Evolutionary conservation across 2,113 vertebrate genomes (phyloP), one percentile per base, ranked within the genome.

Genomic region (Cheilinus undulatus): DNA sequence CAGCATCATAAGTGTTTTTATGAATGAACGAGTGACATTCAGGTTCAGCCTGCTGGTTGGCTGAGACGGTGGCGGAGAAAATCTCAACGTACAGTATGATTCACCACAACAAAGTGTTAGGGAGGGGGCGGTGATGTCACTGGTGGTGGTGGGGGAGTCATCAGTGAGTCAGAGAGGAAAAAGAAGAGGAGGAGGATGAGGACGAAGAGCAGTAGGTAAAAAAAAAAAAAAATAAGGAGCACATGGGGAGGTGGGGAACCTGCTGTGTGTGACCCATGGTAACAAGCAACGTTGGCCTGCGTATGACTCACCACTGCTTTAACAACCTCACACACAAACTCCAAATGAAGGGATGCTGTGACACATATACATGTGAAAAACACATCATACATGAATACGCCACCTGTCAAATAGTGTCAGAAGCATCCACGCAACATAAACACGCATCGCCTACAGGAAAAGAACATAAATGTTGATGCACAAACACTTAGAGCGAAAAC

Each of bases 231-330:
- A 78, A 63, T 63, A 38, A 40, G 26, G 45, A 60, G 53, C 36
- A 76, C 69, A 78, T 69, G 58, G 75, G 76, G 73, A 83, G 83
- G 83, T 81, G 87, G 89, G 82, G 82, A 84, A 88, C 90, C 86
- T 92, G 89, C 85, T 86, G 85, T 81, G 83, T 82, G 80, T 91
- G 88, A 88, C 82, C 88, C 82, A 86, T 85, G 86, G 85, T 85
- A 89, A 89, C 86, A 88, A 66, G 78, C 77, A 32, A 76, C 26
- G 69, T 76, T 76, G 80, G 86, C 70, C 82, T 74, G 78, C 24
- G 72, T 87, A 92, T 92, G 91, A 92, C 76, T 92, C 91, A 92
- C 85, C 89, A 54, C 66, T 34, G 80, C 53, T 90, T 90, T 88
- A 89, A 59, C 87, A 87, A 63, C 69, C 75, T 50, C 68, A 34